Percentiles rank a stretch among this genome's conserved stretches.
Evolutionary conservation across 1,140 invertebrate genomes (phyloP).

Genomic region (Camponotus floridanus): DNA sequence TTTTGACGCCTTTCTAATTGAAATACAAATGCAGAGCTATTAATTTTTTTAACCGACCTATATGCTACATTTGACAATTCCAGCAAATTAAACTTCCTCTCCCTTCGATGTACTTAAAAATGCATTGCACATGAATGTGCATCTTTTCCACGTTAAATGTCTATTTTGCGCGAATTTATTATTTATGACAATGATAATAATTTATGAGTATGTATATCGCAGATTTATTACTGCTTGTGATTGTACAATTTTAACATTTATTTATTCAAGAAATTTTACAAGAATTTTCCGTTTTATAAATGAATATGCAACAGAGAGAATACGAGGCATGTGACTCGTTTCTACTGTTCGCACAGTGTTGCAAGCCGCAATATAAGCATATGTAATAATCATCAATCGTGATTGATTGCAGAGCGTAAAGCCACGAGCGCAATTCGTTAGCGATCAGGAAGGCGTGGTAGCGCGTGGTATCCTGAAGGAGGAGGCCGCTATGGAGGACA

Average conservation of each 20-base stretch:
- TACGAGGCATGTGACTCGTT: background rate
- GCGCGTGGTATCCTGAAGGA: constrained; percentile 74
- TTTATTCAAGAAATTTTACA: background rate
- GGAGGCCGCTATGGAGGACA: constrained; percentile 74
- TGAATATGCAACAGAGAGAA: background rate
- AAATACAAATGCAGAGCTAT: too few relatives aligned
- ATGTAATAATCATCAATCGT: constrained; percentile 47
- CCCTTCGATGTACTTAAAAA: too few relatives aligned
- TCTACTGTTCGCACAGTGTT: background rate
- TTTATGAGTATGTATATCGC: background rate
- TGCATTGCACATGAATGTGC: too few relatives aligned
- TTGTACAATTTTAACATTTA: background rate
- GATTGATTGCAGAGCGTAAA: constrained; percentile 80
- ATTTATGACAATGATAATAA: too few relatives aligned
- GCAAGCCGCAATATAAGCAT: background rate
- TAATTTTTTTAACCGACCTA: too few relatives aligned
- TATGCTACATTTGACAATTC: too few relatives aligned
- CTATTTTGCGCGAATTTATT: too few relatives aligned
- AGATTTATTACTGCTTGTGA: background rate
- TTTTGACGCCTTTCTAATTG: too few relatives aligned
- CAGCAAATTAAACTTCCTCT: too few relatives aligned
- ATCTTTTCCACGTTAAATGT: too few relatives aligned
- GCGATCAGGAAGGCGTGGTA: constrained; percentile 76
- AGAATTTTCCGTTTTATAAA: background rate
- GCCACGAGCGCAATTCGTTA: constrained; percentile 79